A percentile compares a stretch with the other conserved stretches of the same genome.
phyloP scores from a whole-genome alignment of 2,888 invertebrate species.

The Mylabris sibirica region DNA sequence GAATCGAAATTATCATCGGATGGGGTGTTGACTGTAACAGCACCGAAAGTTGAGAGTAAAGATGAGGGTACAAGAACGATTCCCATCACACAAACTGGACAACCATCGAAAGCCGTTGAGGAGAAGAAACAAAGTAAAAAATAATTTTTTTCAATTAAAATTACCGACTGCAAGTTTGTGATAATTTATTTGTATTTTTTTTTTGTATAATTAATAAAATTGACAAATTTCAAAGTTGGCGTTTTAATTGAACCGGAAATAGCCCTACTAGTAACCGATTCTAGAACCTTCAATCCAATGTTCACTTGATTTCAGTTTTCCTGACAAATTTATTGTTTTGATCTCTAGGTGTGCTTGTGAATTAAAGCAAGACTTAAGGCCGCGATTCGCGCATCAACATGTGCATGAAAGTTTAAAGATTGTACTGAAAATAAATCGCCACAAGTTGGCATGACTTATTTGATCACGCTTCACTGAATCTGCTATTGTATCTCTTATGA shows the following conservation, averaged over 20 bases:
- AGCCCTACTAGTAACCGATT: conserved; percentile 1
- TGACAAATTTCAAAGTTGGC: background rate
- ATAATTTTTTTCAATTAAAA: too few relatives aligned
- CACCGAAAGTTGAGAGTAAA: conserved; percentile 60
- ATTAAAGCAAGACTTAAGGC: too few relatives aligned
- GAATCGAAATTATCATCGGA: conserved; percentile 79
- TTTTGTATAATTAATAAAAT: background rate
- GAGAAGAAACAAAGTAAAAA: background rate
- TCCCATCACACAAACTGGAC: background rate
- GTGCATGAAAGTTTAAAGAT: too few relatives aligned
- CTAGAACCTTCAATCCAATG: conserved; percentile 4
- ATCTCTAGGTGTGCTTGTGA: too few relatives aligned
- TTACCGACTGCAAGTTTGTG: conserved; percentile 6
- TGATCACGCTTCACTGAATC: too few relatives aligned
- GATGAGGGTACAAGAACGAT: background rate
- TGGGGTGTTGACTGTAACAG: conserved; percentile 74
- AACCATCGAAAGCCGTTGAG: background rate
- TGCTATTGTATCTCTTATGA: too few relatives aligned
- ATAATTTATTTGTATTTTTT: background rate
- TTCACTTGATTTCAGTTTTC: conserved; percentile 4
- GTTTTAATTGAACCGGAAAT: background rate
- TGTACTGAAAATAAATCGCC: too few relatives aligned
- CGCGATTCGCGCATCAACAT: too few relatives aligned
- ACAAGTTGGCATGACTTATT: too few relatives aligned
- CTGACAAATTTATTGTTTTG: too few relatives aligned